Percentiles rank a stretch among this genome's conserved stretches.
phyloP scores from a whole-genome alignment of 1,140 invertebrate species.

The Drosophila melanogaster region DNA sequence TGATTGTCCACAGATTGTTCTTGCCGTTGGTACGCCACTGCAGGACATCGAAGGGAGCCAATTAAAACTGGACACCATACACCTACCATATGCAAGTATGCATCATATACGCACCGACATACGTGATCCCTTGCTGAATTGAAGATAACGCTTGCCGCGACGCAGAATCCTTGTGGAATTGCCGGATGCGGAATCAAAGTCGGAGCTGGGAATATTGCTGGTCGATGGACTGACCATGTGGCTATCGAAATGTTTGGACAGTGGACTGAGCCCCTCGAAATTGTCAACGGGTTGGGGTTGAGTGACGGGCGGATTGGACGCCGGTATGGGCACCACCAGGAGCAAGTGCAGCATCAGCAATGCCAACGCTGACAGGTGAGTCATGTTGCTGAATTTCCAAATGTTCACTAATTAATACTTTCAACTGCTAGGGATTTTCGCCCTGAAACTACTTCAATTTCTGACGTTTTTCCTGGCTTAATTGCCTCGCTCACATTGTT shows the following conservation, averaged over 20 bases:
- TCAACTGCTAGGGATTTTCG: neutral
- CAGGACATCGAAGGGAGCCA: conserved; percentile 12
- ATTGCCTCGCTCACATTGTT: conserved; percentile 20
- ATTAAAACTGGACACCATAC: conserved; percentile 16
- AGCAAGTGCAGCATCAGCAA: conserved; percentile 34
- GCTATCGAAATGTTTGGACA: conserved; percentile 51
- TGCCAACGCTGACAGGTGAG: conserved; percentile 22
- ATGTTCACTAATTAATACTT: conserved; percentile 54
- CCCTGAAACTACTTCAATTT: conserved; percentile 5
- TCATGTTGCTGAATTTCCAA: conserved; percentile 19
- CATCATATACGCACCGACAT: conserved; percentile 62
- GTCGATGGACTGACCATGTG: conserved; percentile 6
- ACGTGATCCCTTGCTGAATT: conserved; percentile 68
- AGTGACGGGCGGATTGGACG: conserved; percentile 21
- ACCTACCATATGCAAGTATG: too few species aligned
- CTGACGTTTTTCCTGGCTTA: conserved; percentile 11
- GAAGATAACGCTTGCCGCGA: conserved; percentile 67
- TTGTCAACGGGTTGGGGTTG: conserved; percentile 36
- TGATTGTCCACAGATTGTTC: conserved; percentile 85
- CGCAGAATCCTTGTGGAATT: conserved; percentile 62
- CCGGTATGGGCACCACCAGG: conserved; percentile 19
- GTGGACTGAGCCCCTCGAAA: conserved; percentile 20
- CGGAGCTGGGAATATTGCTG: neutral
- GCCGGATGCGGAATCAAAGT: conserved; percentile 15
- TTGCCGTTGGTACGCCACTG: conserved; percentile 86